Base-by-base conservation (phyloP, 1,140 invertebrate genomes). In the Ostrea denselamellosa region DNA sequence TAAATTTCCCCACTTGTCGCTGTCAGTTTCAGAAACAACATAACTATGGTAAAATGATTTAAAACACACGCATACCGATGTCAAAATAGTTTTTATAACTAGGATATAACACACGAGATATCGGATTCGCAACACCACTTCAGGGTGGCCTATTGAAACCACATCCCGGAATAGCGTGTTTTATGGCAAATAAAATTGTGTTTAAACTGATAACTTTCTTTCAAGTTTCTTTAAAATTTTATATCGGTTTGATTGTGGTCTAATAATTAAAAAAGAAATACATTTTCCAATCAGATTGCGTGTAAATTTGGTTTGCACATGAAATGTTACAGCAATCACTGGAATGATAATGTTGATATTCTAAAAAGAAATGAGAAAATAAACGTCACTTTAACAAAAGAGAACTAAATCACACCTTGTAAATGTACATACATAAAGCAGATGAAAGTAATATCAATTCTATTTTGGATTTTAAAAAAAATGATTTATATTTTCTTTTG, bases 1-100 rank as follows among this genome's bases (percentile, higher is more conserved):
- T 77, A 77, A 77, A 77, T 34, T 77, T 77, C 68, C 68, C 68
- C 68, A 77, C 68, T 77, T 77, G 68, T 77, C 68, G 68, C 68
- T 77, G 68, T 77, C 68, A 77, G 68, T 77, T 77, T 77, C 68
- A 77, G 68, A 77, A 77, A 77, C 68, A 77, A 77, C 68, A 77
- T 77, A 77, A 77, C 68, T 77, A 77, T 77, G 68, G 68, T 77
- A 77, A 77, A 77, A 77, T 77, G 68, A 77, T 77, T 77, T 77
- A 77, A 77, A 77, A 77, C 68, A 77, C 68, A 77, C 68, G 68
- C 68, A 77, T 77, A 77, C 68, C 68, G 68, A 77, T 77, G 68
- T 77, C 68, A 77, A 77, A 77, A 77, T 34, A 34, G 22, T 77
- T 77, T 77, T 77, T 77, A 77, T 77, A 77, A 77, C 68, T 9